Evolutionary conservation across 2,113 vertebrate genomes (phyloP).

Genomic region (Gymnarchus niloticus): DNA sequence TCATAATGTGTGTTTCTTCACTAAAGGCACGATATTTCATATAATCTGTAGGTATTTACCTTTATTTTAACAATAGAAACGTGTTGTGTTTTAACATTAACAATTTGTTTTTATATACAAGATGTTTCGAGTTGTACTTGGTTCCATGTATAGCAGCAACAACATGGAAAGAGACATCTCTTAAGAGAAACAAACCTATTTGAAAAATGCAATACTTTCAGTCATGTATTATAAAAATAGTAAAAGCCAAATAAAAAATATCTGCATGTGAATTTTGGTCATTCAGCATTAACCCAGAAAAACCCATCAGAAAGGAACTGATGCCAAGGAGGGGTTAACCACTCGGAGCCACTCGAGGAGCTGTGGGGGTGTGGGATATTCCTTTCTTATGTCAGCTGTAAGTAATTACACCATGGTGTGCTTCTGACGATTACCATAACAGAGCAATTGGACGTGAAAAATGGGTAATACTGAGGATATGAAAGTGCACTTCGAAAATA

Average conservation of each 20-base stretch:
- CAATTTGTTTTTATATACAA: background rate
- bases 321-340: constrained; percentile 99
- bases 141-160: background rate
- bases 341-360: constrained; percentile 94
- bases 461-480: constrained; percentile 97
- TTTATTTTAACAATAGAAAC: background rate
- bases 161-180: background rate
- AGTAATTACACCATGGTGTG: constrained; percentile 99
- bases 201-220: background rate
- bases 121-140: background rate
- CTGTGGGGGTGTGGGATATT: constrained; percentile 90
- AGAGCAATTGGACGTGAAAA: constrained; percentile 99
- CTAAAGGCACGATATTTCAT: background rate
- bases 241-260: too few relatives aligned
- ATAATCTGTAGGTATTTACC: background rate
- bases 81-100: too few relatives aligned
- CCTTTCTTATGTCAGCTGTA: constrained; percentile 99
- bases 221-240: too few relatives aligned
- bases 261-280: background rate
- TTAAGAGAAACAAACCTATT: background rate
- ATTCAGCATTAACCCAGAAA: constrained; percentile 41
- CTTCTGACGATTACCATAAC: constrained; percentile 98
- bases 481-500: constrained; percentile 85
- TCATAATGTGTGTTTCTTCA: background rate
- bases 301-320: constrained; percentile 81